Conservation (phyloP, 2,113 vertebrate genomes). For the Rattus rattus region DNA sequence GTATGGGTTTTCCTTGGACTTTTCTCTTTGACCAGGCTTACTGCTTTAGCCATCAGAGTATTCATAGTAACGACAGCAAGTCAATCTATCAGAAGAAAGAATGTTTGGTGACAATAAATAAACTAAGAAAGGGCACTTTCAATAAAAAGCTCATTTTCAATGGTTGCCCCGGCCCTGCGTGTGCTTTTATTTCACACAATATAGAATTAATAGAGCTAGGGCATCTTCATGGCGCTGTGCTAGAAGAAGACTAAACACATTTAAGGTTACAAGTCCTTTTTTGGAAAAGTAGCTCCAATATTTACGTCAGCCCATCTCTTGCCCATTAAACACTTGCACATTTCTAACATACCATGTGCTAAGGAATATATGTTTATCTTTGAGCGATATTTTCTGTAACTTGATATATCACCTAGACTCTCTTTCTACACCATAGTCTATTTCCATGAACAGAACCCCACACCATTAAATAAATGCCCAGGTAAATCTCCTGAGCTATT, state of each 20-base stretch:
- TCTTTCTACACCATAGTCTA: neutral
- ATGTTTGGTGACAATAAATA: neutral
- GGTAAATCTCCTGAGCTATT: neutral
- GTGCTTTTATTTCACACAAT: conserved; percentile 24
- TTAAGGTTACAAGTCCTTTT: conserved; percentile 51
- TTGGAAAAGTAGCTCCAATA: conserved; percentile 59
- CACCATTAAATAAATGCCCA: conserved; percentile 41
- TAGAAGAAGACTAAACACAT: neutral
- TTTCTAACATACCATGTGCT: conserved; percentile 28
- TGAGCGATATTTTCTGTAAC: conserved; percentile 58
- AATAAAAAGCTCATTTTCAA: conserved; percentile 20
- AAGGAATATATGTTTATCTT: conserved; percentile 58
- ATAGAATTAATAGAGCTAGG: conserved; percentile 37
- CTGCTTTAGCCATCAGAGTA: neutral
- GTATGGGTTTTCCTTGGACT: neutral
- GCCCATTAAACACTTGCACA: conserved; percentile 51
- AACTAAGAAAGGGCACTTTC: neutral
- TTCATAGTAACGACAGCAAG: neutral
- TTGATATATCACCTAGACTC: conserved; percentile 46
- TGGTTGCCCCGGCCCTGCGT: neutral
- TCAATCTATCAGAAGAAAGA: conserved; percentile 37
- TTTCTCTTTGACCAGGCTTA: neutral
- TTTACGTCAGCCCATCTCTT: conserved; percentile 64
- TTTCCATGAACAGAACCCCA: conserved; percentile 12
- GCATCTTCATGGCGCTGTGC: neutral